These are phyloP conservation scores for Girardia tigrina DNA, from an alignment of 2,888 invertebrate genomes.

Conservation along the genomic window DNA sequence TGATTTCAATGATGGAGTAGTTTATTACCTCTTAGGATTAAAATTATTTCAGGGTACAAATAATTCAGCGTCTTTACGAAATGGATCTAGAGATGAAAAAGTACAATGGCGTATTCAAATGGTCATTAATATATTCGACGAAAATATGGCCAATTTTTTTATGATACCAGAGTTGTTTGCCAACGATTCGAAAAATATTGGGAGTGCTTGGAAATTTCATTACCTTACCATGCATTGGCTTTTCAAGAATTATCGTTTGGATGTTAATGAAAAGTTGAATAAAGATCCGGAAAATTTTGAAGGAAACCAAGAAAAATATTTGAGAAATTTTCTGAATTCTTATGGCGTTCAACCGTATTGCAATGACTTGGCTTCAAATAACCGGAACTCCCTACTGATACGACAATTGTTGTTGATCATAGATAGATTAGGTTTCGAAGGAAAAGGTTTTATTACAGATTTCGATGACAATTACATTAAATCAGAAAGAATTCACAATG, in stretches of 20 bases:
- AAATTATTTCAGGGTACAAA: background rate
- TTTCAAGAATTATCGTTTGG: background rate
- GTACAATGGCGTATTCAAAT: background rate
- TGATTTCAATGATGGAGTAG: background rate
- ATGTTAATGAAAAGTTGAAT: background rate
- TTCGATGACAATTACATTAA: background rate
- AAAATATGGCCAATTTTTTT: background rate
- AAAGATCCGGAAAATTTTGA: background rate
- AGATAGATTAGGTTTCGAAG: background rate
- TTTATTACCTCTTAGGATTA: background rate
- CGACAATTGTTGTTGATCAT: background rate
- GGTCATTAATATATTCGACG: background rate
- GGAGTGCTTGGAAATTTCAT: slow-evolving; percentile 6
- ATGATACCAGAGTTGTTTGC: background rate
- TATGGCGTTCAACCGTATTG: background rate
- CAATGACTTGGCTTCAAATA: background rate
- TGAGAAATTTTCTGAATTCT: background rate
- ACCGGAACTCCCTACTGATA: background rate
- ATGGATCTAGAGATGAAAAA: background rate
- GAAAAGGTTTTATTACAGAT: background rate
- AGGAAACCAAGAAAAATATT: slow-evolving; percentile 3
- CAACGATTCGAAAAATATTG: background rate
- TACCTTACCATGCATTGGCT: background rate
- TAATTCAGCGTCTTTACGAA: background rate
- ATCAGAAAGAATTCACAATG: slow-evolving; percentile 5